These are phyloP conservation scores for Salvelinus fontinalis DNA, from an alignment of 2,113 vertebrate species.

Conservation along the genomic window DNA sequence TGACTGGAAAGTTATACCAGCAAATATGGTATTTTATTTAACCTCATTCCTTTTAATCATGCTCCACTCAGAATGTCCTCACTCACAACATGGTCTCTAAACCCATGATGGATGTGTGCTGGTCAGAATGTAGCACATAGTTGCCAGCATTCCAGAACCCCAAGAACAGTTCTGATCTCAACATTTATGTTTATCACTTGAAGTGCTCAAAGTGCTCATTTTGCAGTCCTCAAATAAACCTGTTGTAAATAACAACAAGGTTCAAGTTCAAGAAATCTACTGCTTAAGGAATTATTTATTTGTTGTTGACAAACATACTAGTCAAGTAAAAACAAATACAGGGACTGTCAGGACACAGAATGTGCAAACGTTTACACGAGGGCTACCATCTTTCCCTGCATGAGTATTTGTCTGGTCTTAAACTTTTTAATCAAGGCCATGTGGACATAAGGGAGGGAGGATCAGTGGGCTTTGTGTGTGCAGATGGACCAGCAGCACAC, in stretches of 20 bases:
- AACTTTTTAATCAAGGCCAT: conserved; percentile 25
- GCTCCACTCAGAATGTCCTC: not conserved
- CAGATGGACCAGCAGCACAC: conserved; percentile 35
- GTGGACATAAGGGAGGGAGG: conserved; percentile 55
- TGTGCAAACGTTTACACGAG: not conserved
- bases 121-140: conserved; percentile 45
- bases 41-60: not conserved
- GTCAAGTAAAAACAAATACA: not conserved
- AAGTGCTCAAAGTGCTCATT: not conserved
- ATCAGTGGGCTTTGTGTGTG: conserved; percentile 41
- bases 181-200: not conserved
- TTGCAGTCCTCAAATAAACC: not conserved
- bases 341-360: not conserved
- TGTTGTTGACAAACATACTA: not conserved
- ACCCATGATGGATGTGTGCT: conserved; percentile 17
- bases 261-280: not conserved
- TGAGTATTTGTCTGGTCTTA: conserved; percentile 37
- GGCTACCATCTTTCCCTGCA: not conserved
- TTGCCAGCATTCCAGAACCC: conserved; percentile 42
- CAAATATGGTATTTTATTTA: not conserved
- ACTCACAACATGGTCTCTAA: not conserved
- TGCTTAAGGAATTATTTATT: not conserved
- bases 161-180: conserved; percentile 7
- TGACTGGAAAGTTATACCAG: not conserved
- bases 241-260: not conserved